Percentiles rank a stretch among this genome's conserved stretches.
Evolutionary conservation across 2,888 invertebrate genomes (phyloP).

Genomic region (Bombyx huttoni): DNA sequence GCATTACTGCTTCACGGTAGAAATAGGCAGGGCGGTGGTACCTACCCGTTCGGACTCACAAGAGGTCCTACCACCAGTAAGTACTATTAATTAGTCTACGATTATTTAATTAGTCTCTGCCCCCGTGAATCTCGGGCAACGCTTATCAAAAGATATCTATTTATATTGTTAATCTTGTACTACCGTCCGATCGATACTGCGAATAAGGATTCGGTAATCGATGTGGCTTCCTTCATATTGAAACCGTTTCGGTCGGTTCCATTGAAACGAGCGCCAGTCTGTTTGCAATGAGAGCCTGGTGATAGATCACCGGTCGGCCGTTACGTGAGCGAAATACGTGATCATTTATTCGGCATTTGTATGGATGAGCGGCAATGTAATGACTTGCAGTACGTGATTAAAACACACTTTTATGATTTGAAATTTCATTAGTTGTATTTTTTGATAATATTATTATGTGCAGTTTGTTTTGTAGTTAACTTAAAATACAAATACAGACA

Average conservation of each 20-base stretch:
- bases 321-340: background rate
- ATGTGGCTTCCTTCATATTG: constrained; percentile 18
- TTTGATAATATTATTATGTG: no score
- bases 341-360: background rate
- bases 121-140: no score
- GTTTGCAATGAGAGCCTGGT: background rate
- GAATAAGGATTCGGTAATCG: constrained; percentile 9
- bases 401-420: background rate
- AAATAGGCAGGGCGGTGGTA: no score
- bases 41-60: no score
- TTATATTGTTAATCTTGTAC: background rate
- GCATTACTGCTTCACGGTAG: no score
- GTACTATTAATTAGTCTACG: no score
- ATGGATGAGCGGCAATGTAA: background rate
- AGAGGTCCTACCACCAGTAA: no score
- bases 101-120: no score
- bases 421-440: no score
- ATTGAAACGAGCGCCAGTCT: background rate
- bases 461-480: no score
- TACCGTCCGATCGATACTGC: background rate
- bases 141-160: no score
- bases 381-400: background rate
- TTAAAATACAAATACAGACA: no score
- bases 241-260: background rate
- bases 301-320: background rate